phyloP scores from a whole-genome alignment of 2,113 vertebrate species.

The Coracopsis vasa region DNA sequence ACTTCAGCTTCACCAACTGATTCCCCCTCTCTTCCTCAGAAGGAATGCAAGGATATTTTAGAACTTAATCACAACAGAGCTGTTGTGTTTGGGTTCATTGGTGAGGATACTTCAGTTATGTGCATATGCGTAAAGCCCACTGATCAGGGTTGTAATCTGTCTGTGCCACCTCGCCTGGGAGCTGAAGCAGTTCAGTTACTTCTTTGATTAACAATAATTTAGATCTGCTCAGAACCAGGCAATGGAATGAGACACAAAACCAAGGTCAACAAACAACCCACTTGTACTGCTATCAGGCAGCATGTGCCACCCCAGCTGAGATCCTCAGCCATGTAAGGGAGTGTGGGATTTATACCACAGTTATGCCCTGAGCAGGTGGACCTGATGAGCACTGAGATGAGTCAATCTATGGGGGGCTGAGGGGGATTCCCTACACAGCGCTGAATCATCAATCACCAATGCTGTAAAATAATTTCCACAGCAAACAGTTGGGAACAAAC shows the following conservation, averaged over 20 bases:
- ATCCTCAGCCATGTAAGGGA: not conserved
- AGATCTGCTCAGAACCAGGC: not conserved
- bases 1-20: not conserved
- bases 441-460: slow-evolving; percentile 50
- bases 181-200: not conserved
- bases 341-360: slow-evolving; percentile 19
- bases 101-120: not conserved
- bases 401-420: slow-evolving; percentile 25
- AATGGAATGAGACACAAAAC: not conserved
- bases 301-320: not conserved
- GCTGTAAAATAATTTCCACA: not conserved
- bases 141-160: no score
- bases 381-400: not conserved
- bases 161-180: not conserved
- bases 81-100: not conserved
- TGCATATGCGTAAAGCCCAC: not conserved
- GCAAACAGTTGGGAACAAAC: slow-evolving; percentile 29
- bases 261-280: not conserved
- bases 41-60: not conserved
- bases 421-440: slow-evolving; percentile 66
- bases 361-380: slow-evolving; percentile 68
- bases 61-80: not conserved
- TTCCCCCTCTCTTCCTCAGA: not conserved
- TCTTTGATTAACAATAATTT: not conserved
- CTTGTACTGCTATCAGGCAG: not conserved